Evolutionary conservation across 2,888 invertebrate genomes (phyloP).

Genomic region (Aspidiotus destructor): DNA sequence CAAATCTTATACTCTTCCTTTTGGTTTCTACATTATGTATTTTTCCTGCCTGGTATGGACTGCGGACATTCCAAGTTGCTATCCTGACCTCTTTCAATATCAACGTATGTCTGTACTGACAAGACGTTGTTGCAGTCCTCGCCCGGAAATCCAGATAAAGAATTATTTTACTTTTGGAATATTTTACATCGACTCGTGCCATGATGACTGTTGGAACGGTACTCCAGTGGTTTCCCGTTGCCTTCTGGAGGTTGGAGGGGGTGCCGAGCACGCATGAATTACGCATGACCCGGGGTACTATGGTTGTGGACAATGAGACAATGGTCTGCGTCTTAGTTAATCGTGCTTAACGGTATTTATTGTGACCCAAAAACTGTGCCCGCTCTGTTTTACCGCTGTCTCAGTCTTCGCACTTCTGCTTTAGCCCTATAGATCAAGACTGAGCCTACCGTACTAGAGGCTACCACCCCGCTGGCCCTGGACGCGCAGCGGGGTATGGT

Average conservation of each 20-base stretch:
- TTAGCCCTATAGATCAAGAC: neutral
- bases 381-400: neutral
- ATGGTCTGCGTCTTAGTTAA: neutral
- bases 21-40: no score
- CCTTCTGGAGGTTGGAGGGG: neutral
- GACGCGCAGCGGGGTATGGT: neutral
- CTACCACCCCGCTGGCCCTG: neutral
- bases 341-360: neutral
- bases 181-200: neutral
- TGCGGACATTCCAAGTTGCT: no score
- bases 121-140: no score
- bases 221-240: neutral
- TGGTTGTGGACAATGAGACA: neutral
- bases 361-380: neutral
- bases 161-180: neutral
- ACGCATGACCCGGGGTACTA: neutral
- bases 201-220: neutral
- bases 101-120: no score
- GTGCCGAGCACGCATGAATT: neutral
- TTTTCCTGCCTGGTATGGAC: no score
- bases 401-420: neutral
- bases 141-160: no score
- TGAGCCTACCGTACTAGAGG: neutral
- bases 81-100: no score
- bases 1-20: no score